These are phyloP conservation scores for Holcopasites calliopsidis DNA, from an alignment of 1,140 invertebrate species.

Conservation along the genomic window DNA sequence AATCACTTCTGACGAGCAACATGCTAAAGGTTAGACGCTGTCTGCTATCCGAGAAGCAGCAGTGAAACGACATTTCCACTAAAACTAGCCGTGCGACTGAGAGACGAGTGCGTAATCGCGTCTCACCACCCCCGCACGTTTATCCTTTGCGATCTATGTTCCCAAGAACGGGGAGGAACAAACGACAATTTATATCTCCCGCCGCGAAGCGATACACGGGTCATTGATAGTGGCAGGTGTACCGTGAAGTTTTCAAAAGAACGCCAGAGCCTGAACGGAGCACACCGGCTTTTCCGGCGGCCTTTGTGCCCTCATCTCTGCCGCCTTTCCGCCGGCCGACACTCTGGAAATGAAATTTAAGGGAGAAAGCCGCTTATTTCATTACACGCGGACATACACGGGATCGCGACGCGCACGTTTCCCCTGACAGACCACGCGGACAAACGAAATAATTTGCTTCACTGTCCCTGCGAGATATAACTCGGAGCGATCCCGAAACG, in stretches of 20 bases:
- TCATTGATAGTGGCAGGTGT: slow-evolving; percentile 47
- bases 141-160: neutral
- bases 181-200: neutral
- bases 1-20: too few relatives aligned
- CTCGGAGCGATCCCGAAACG: neutral
- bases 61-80: too few relatives aligned
- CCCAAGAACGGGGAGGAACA: neutral
- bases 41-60: neutral
- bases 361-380: slow-evolving; percentile 61
- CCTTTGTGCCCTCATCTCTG: slow-evolving; percentile 19
- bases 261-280: slow-evolving; percentile 16
- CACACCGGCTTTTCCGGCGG: neutral
- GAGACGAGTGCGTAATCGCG: neutral
- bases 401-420: slow-evolving; percentile 60
- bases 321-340: slow-evolving; percentile 35
- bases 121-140: neutral
- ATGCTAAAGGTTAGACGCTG: too few relatives aligned
- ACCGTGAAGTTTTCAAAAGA: slow-evolving; percentile 46
- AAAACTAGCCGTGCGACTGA: too few relatives aligned
- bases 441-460: neutral
- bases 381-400: slow-evolving; percentile 53
- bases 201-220: slow-evolving; percentile 20
- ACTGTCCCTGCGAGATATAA: neutral
- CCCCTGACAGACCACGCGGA: neutral
- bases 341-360: slow-evolving; percentile 62